phyloP scores from a whole-genome alignment of 2,113 vertebrate species.

The Perognathus longimembris region DNA sequence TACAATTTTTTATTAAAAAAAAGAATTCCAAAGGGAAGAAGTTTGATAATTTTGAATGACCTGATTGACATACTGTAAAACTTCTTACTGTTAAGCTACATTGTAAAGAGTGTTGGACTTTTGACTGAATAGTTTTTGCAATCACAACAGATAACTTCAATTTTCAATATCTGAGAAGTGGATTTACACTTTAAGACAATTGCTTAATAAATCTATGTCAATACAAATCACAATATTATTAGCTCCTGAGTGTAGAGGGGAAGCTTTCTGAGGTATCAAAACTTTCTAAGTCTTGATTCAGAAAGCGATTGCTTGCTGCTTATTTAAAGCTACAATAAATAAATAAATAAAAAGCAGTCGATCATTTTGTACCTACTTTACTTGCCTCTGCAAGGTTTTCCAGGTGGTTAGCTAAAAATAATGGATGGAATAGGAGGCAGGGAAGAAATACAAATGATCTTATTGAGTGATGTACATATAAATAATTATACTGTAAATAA shows the following conservation, averaged over 20 bases:
- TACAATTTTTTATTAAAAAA: conserved; percentile 72
- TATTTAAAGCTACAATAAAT: conserved; percentile 26
- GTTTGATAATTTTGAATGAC: conserved; percentile 27
- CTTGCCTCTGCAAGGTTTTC: conserved; percentile 21
- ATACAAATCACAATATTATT: conserved; percentile 42
- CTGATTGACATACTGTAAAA: neutral
- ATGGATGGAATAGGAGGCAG: neutral
- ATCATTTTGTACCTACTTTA: neutral
- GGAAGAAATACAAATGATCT: conserved; percentile 66
- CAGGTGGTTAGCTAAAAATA: conserved; percentile 57
- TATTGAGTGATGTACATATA: conserved; percentile 40
- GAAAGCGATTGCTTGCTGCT: conserved; percentile 15
- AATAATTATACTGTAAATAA: conserved; percentile 49
- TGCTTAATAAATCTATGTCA: neutral
- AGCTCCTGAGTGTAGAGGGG: neutral
- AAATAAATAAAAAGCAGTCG: conserved; percentile 47
- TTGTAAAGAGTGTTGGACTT: neutral
- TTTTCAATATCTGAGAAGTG: conserved; percentile 33
- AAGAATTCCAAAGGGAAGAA: too few species aligned
- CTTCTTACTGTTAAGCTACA: conserved; percentile 2
- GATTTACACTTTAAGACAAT: conserved; percentile 55
- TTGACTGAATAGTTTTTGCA: neutral
- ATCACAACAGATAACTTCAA: conserved; percentile 7
- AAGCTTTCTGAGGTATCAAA: neutral
- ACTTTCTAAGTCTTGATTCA: conserved; percentile 17